phyloP scores from a whole-genome alignment of 1,140 invertebrate species.

The Brachionus plicatilis region DNA sequence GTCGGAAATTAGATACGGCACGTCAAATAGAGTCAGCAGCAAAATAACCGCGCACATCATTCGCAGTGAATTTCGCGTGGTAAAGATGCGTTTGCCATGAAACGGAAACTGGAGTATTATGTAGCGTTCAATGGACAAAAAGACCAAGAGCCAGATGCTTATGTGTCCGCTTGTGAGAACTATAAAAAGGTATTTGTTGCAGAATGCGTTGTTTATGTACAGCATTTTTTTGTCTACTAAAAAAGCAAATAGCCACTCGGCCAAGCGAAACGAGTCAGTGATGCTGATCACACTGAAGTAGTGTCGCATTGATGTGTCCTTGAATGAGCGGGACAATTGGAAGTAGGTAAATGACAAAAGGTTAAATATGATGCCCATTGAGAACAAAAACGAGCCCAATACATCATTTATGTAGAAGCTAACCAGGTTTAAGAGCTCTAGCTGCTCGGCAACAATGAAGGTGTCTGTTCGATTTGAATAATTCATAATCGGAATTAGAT shows the following conservation, averaged over 20 bases:
- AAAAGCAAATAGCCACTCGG: slow-evolving; percentile 22
- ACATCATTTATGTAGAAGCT: slow-evolving; percentile 30
- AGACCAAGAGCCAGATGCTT: slow-evolving; percentile 31
- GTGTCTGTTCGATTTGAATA: background rate
- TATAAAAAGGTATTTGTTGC: background rate
- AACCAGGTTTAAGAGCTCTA: background rate
- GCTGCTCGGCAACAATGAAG: background rate
- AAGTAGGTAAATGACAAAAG: slow-evolving; percentile 34
- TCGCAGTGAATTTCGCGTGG: slow-evolving; percentile 12
- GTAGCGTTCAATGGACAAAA: slow-evolving; percentile 32
- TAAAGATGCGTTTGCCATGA: background rate
- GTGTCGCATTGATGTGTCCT: slow-evolving; percentile 32
- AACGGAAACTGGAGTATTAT: slow-evolving; percentile 35
- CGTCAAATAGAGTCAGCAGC: background rate
- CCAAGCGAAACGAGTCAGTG: slow-evolving; percentile 2
- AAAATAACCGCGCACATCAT: slow-evolving; percentile 1
- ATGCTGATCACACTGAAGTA: slow-evolving; percentile 34
- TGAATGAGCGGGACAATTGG: slow-evolving; percentile 8
- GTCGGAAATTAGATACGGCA: slow-evolving; percentile 4
- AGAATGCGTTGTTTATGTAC: background rate
- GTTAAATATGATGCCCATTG: slow-evolving; percentile 3
- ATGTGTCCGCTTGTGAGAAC: slow-evolving; percentile 11
- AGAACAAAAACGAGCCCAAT: background rate
- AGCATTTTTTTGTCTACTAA: slow-evolving; percentile 15
- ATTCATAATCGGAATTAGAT: background rate